Conservation (phyloP, 2,888 invertebrate species). For the Sepiola atlantica region DNA sequence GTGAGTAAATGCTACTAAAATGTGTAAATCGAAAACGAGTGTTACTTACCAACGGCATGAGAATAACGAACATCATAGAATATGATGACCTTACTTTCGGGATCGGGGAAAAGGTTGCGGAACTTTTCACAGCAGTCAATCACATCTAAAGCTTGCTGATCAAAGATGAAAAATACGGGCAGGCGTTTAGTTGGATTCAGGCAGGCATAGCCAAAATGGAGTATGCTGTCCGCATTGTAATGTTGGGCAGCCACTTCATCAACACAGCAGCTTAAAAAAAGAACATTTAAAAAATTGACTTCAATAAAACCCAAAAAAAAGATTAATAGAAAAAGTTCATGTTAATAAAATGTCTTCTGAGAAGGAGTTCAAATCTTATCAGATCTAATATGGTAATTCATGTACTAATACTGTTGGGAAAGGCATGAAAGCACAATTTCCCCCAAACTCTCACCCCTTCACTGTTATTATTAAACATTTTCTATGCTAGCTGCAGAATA, state of each 20-base stretch:
- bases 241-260: slow-evolving; percentile 93
- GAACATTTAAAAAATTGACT: neutral
- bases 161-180: slow-evolving; percentile 79
- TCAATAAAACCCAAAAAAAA: neutral
- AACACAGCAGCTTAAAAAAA: slow-evolving; percentile 85
- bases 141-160: slow-evolving; percentile 78
- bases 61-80: slow-evolving; percentile 75
- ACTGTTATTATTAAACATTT: no score
- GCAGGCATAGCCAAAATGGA: slow-evolving; percentile 94
- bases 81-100: slow-evolving; percentile 67
- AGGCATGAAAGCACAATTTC: no score
- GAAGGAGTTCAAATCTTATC: no score
- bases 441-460: no score
- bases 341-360: no score
- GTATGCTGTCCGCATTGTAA: slow-evolving; percentile 86
- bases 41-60: slow-evolving; percentile 67
- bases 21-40: neutral
- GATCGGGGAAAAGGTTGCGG: slow-evolving; percentile 57
- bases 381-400: no score
- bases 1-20: neutral
- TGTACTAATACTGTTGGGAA: no score
- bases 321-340: neutral
- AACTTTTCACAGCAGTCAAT: slow-evolving; percentile 67
- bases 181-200: slow-evolving; percentile 83
- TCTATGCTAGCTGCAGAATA: no score